phyloP scores from a whole-genome alignment of 1,140 invertebrate species.

The Sminthurinus signatus region DNA sequence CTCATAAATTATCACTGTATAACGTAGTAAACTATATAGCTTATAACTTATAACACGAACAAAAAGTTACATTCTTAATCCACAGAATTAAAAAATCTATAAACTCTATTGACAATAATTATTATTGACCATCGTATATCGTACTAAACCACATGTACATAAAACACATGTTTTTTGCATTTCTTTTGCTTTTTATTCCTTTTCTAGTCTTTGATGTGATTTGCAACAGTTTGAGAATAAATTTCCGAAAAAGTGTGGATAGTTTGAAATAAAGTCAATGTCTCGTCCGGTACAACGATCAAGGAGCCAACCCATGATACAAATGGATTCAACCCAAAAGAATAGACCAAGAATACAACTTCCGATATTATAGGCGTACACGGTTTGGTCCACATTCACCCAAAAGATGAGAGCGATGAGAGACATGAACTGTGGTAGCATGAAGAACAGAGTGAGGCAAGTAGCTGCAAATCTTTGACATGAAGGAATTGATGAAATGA shows the following conservation, averaged over 20 bases:
- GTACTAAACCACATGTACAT: too few relatives aligned
- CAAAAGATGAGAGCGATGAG: constrained; percentile 27
- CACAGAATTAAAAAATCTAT: too few relatives aligned
- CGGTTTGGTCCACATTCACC: constrained; percentile 26
- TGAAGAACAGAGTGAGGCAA: constrained; percentile 19
- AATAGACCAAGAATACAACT: constrained; percentile 24
- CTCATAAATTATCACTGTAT: too few relatives aligned
- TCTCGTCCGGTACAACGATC: constrained; percentile 29
- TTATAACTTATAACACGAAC: too few relatives aligned
- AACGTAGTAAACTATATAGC: too few relatives aligned
- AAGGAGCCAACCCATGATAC: constrained; percentile 28
- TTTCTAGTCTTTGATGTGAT: too few relatives aligned
- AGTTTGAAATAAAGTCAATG: constrained; percentile 26
- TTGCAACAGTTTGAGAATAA: constrained; percentile 4
- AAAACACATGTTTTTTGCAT: too few relatives aligned
- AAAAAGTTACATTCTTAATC: too few relatives aligned
- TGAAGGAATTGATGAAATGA: constrained; percentile 6
- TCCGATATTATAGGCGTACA: constrained; percentile 33
- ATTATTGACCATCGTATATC: too few relatives aligned
- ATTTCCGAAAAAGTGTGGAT: constrained; percentile 40
- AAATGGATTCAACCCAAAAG: constrained; percentile 27
- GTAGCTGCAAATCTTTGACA: constrained; percentile 9
- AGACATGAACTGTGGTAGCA: constrained; percentile 33
- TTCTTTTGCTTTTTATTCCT: too few relatives aligned
- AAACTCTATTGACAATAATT: too few relatives aligned